Base-by-base conservation (phyloP, 2,113 vertebrate genomes). In the Neolamprologus sp. region DNA sequence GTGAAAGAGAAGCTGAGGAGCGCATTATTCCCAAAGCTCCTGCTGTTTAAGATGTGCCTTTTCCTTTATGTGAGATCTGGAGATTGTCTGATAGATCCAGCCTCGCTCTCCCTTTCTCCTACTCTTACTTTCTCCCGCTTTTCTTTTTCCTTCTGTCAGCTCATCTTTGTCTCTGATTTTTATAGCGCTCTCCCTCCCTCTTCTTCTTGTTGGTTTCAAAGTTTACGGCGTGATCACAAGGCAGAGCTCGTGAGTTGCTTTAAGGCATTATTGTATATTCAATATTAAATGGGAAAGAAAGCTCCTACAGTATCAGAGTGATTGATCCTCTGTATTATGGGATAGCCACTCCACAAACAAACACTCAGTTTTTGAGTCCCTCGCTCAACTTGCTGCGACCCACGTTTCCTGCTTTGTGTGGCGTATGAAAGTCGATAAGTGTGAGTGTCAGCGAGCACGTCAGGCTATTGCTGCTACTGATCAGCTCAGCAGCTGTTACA, bases 11-110 rank as follows among this genome's bases (percentile, higher is more conserved):
- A 89, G 89, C 92, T 81, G 91, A 88, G 63, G 85, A 91, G 88
- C 71, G 88, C 35, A 40, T 87, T 92, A 92, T 92, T 95, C 94
- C 94, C 87, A 88, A 88, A 93, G 94, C 49, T 83, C 82, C 87
- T 33, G 90, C 90, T 84, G 92, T 94, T 93, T 95, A 92, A 94
- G 88, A 95, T 88, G 91, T 90, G 87, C 87, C 80, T 91, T 31
- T 73, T 88, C 87, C 88, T 95, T 94, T 84, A 92, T 94, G 84
- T 87, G 80, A 78, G 91, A 93, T 95, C 87, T 93, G 82, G 87
- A 95, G 92, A 94, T 93, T 75, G 88, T 83, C 89, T 91, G 91
- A 94, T 90, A 90, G 91, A 93, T 93, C 85, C 47, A 90, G 90
- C 83, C 86, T 83, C 19, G 2, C 84, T 80, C 87, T 90, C 80